Conservation (phyloP, 2,113 vertebrate genomes). For the Prolemur simus region DNA sequence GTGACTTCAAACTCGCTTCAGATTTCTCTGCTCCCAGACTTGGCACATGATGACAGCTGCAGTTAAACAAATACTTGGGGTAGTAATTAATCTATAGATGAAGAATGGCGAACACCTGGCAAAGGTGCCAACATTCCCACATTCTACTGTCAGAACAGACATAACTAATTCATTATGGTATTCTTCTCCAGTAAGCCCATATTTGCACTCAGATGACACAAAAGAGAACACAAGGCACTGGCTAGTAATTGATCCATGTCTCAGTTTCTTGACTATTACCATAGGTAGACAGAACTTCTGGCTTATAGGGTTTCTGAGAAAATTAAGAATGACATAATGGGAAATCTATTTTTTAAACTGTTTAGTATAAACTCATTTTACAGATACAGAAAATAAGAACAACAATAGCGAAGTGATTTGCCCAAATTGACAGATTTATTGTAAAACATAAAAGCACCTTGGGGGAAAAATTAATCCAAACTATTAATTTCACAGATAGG, state of each 20-base stretch:
- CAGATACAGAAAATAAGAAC: background rate
- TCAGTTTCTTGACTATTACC: background rate
- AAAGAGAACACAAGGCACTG: background rate
- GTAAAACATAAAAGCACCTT: background rate
- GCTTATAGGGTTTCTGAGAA: background rate
- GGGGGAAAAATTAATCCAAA: background rate
- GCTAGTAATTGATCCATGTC: background rate
- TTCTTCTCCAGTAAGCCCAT: background rate
- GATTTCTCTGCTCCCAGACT: background rate
- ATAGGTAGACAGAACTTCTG: background rate
- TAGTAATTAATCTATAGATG: background rate
- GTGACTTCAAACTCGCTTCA: background rate
- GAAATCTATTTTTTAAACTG: background rate
- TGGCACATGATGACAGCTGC: background rate
- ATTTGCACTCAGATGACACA: background rate
- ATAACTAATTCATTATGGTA: background rate
- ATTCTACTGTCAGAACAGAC: background rate
- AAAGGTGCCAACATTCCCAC: background rate
- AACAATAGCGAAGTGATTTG: background rate
- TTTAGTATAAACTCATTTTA: background rate
- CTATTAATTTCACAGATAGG: background rate
- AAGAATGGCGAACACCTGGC: background rate
- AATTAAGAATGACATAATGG: background rate
- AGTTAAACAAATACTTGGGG: background rate
- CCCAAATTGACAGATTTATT: background rate